Base-by-base conservation (phyloP, 2,113 vertebrate species). In the Sciurus niger region DNA sequence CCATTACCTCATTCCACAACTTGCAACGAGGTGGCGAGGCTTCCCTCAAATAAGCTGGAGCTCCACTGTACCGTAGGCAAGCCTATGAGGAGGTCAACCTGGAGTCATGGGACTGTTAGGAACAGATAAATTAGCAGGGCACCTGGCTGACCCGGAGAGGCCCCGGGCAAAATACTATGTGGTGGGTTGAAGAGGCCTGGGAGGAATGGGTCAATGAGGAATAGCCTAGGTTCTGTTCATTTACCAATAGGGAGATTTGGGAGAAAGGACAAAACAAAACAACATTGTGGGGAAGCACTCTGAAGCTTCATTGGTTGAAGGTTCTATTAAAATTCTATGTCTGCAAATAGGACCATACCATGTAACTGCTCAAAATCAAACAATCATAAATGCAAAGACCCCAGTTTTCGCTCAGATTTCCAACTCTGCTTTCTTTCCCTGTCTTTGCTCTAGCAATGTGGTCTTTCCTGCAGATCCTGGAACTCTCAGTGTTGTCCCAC, bases 41-140 rank as follows among this genome's bases (percentile, higher is more conserved):
- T 93, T 65, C 48, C 43, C 70, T 78, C 3, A 6, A 67, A 68
- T 6, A 16, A 77, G 92, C 87, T 53, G 51, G 63, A 48, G 79
- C 84, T 40, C 73, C 0, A 1, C 1, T 14, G 76, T 83, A 24
- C 51, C 37, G 91, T 14, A 34, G 0, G 82, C 25, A 34, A 92
- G 90, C 90, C 84, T 60, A 6, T 0, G 76, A 20, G 43, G 82
- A 93, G 96, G 97, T 96, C 93, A 95, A 68, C 85, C 14, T 40
- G 58, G 77, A 95, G 94, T 89, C 94, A 93, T 0, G 0, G 73
- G 68, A 63, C 80, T 88, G 90, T 40, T 55, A 96, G 96, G 95
- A 96, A 95, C 80, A 96, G 96, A 96, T 95, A 94, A 95, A 95
- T 90, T 88, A 92, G 90, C 68, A 43, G 96, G 96, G 72, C 87